Evolutionary conservation across 2,113 vertebrate genomes (phyloP).

Genomic region (Lucifuga dentata): DNA sequence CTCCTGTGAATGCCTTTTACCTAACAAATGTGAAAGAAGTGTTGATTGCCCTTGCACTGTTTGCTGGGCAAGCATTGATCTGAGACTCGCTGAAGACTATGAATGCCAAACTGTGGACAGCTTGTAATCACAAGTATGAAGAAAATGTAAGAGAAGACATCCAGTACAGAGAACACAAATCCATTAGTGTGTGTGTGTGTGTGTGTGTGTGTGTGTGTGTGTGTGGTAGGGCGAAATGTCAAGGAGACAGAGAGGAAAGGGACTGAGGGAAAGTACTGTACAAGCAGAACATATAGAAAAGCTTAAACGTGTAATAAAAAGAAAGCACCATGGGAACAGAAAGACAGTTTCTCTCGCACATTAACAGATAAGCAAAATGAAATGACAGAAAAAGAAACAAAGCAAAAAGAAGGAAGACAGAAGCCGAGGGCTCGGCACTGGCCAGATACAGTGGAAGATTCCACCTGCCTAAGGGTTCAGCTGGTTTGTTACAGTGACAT

Average conservation of each 20-base stretch:
- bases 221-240: slow-evolving; percentile 47
- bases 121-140: slow-evolving; percentile 4
- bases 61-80: slow-evolving; percentile 10
- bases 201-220: too few species aligned
- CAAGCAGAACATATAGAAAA: background rate
- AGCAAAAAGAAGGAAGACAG: background rate
- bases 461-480: slow-evolving; percentile 50
- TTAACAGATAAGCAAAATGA: slow-evolving; percentile 20
- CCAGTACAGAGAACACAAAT: too few species aligned
- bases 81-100: slow-evolving; percentile 9
- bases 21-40: slow-evolving; percentile 22
- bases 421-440: background rate
- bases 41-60: slow-evolving; percentile 12
- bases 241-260: slow-evolving; percentile 7
- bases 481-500: slow-evolving; percentile 47
- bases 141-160: slow-evolving; percentile 7
- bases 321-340: slow-evolving; percentile 25
- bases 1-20: background rate
- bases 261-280: slow-evolving; percentile 19
- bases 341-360: background rate
- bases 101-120: background rate
- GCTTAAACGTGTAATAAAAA: background rate
- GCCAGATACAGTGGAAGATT: slow-evolving; percentile 36
- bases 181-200: too few species aligned
- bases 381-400: background rate